Percentiles rank a stretch among this genome's conserved stretches.
phyloP scores from a whole-genome alignment of 2,113 vertebrate species.

The Hippocampus comes region DNA sequence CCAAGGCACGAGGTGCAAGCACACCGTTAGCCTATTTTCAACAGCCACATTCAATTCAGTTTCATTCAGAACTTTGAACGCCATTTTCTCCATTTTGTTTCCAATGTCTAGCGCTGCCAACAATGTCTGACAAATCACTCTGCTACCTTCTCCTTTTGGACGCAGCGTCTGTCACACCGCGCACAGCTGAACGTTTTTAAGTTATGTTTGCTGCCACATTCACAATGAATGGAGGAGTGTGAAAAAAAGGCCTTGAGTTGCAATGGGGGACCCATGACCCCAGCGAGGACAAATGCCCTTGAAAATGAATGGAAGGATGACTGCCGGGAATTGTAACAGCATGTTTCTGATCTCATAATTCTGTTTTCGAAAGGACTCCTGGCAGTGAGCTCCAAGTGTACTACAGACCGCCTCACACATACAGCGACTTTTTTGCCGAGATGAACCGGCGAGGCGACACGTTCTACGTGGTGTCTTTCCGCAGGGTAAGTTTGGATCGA shows the following conservation, averaged over 20 bases:
- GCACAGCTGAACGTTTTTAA: no score
- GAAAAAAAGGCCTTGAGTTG: no score
- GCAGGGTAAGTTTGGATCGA: conserved; percentile 78
- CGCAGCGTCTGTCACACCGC: no score
- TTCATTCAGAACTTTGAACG: no score
- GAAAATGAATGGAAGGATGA: neutral
- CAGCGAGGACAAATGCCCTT: neutral
- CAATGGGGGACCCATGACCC: neutral
- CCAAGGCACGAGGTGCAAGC: neutral
- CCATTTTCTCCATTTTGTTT: no score
- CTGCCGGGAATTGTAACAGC: neutral
- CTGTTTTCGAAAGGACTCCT: conserved; percentile 68
- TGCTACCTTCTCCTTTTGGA: no score
- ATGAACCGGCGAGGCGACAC: conserved; percentile 87
- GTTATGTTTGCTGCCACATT: no score
- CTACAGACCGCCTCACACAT: conserved; percentile 83
- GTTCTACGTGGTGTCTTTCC: conserved; percentile 93
- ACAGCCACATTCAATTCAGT: neutral
- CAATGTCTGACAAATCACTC: no score
- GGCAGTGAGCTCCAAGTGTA: conserved; percentile 90
- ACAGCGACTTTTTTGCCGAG: conserved; percentile 88
- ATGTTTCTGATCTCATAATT: neutral
- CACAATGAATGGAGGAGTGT: no score
- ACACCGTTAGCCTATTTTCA: neutral
- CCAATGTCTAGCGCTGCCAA: no score